These are phyloP conservation scores for Eurypyga helias DNA, from an alignment of 2,113 vertebrate genomes.

Conservation along the genomic window DNA sequence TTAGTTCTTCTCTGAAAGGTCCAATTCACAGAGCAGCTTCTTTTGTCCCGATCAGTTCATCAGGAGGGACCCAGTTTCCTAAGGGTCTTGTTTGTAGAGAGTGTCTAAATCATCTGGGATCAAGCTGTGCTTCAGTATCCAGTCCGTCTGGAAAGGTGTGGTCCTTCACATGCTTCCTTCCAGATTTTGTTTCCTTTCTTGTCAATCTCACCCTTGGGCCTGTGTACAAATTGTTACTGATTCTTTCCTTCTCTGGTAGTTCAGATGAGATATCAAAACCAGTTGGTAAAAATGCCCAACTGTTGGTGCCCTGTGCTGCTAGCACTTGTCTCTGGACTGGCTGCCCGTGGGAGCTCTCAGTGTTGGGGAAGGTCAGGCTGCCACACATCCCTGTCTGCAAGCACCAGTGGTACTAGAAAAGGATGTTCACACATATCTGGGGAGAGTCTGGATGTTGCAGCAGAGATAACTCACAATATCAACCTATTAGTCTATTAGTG, in stretches of 20 bases:
- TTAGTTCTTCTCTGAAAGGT: background rate
- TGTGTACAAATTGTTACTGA: background rate
- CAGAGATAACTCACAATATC: background rate
- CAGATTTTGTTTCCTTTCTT: background rate
- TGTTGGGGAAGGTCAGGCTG: background rate
- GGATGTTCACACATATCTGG: background rate
- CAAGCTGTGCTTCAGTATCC: background rate
- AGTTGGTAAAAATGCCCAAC: background rate
- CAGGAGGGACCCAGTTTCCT: background rate
- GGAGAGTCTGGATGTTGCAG: background rate
- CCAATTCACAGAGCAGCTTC: background rate
- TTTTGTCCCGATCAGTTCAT: background rate
- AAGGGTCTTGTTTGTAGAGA: background rate
- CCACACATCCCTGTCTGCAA: background rate
- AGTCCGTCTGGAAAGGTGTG: background rate
- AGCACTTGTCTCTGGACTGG: background rate
- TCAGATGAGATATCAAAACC: background rate
- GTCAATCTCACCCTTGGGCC: background rate
- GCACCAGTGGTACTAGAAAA: background rate
- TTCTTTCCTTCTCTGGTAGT: background rate
- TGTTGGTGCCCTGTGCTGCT: background rate
- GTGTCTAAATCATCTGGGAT: background rate
- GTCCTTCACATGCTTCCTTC: background rate
- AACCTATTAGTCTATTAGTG: background rate
- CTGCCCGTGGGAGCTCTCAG: background rate